Conservation (phyloP, 2,797 vertebrate species). For the Aulostomus chinensis region DNA sequence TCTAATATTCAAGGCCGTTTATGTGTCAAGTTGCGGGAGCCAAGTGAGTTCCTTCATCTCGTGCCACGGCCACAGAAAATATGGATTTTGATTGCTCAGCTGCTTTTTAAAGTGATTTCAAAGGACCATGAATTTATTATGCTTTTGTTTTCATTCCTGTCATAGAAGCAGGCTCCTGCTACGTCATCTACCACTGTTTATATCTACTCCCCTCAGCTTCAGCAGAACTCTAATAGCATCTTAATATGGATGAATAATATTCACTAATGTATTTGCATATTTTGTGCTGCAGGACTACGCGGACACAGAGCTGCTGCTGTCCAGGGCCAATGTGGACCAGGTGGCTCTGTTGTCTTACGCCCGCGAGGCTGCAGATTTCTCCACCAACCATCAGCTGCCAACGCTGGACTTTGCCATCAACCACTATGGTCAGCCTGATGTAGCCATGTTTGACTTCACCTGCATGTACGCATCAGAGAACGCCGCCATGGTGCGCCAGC, state of each 20-base stretch:
- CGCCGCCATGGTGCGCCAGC: slow-evolving; percentile 92
- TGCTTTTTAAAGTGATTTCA: too few relatives aligned
- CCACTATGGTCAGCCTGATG: slow-evolving; percentile 97
- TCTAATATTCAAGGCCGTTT: too few relatives aligned
- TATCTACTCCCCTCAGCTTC: too few relatives aligned
- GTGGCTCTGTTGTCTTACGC: slow-evolving; percentile 92
- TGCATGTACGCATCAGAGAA: slow-evolving; percentile 99
- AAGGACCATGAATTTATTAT: too few relatives aligned
- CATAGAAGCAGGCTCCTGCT: too few relatives aligned
- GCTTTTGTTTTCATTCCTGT: too few relatives aligned
- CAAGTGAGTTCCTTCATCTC: neutral
- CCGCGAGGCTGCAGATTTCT: slow-evolving; percentile 94
- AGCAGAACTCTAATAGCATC: too few relatives aligned
- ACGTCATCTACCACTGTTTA: too few relatives aligned
- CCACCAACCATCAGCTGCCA: slow-evolving; percentile 95
- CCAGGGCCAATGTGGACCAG: slow-evolving; percentile 96
- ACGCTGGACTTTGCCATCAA: slow-evolving; percentile 97
- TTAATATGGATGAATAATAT: too few relatives aligned
- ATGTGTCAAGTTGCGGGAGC: too few relatives aligned
- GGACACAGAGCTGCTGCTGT: slow-evolving; percentile 92
- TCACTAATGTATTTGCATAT: neutral
- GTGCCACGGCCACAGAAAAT: neutral
- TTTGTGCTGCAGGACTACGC: slow-evolving; percentile 85
- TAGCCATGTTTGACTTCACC: slow-evolving; percentile 99
- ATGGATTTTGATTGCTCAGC: neutral